These are phyloP conservation scores for Pararge aegeria DNA, from an alignment of 1,140 invertebrate species.

Conservation along the genomic window DNA sequence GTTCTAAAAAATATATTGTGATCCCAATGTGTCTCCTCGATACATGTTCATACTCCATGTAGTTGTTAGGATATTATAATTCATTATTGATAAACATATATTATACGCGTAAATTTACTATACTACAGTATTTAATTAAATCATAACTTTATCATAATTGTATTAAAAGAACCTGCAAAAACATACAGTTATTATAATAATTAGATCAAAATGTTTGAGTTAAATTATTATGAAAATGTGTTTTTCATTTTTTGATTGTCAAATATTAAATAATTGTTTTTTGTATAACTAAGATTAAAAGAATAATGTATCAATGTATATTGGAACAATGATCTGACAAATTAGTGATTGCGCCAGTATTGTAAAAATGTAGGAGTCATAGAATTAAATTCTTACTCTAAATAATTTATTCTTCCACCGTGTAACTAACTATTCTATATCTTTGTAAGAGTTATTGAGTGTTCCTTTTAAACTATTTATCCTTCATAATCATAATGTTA, in stretches of 20 bases:
- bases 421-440: background rate
- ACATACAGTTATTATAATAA: background rate
- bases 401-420: slow-evolving; percentile 10
- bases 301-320: slow-evolving; percentile 27
- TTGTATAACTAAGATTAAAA: slow-evolving; percentile 11
- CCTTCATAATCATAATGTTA: background rate
- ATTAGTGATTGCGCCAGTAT: slow-evolving; percentile 42
- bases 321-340: slow-evolving; percentile 40
- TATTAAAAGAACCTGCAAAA: background rate
- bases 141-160: background rate
- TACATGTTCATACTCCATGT: slow-evolving; percentile 39
- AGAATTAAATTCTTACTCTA: slow-evolving; percentile 12
- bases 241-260: slow-evolving; percentile 18
- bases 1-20: slow-evolving; percentile 43
- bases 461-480: background rate
- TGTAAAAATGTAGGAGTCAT: slow-evolving; percentile 22
- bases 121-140: background rate
- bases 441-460: background rate
- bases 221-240: slow-evolving; percentile 4
- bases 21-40: slow-evolving; percentile 48
- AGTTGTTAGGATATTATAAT: slow-evolving; percentile 25
- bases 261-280: slow-evolving; percentile 14
- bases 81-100: slow-evolving; percentile 3
- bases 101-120: background rate
- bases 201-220: background rate